Evolutionary conservation across 2,888 invertebrate species (phyloP).

Genomic region (Cataglyphis altisquamis): DNA sequence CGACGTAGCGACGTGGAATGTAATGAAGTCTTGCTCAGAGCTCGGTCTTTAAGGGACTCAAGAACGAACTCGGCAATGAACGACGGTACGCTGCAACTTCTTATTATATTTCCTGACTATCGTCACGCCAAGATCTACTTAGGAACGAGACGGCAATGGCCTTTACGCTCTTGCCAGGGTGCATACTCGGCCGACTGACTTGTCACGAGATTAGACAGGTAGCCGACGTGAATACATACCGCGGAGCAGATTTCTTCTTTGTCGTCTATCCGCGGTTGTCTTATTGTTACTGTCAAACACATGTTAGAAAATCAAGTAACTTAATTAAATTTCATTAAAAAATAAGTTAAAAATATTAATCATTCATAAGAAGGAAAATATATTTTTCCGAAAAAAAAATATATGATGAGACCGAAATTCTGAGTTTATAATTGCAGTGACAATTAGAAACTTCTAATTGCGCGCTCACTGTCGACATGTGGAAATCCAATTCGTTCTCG

Average conservation of each 20-base stretch:
- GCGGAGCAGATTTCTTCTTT: constrained; percentile 16
- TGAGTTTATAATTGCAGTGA: constrained; percentile 14
- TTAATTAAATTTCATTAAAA: background rate
- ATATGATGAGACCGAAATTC: background rate
- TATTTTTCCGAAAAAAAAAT: background rate
- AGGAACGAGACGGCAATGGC: constrained; percentile 40
- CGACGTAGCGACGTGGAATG: constrained; percentile 37
- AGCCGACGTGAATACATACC: constrained; percentile 19
- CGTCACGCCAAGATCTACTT: constrained; percentile 62
- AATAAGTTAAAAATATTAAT: background rate
- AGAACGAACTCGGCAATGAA: constrained; percentile 58
- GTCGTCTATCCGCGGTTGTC: constrained; percentile 5
- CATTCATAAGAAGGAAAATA: background rate
- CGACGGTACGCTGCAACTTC: constrained; percentile 57
- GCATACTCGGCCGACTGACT: constrained; percentile 25
- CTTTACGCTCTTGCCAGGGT: constrained; percentile 36
- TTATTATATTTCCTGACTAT: constrained; percentile 66
- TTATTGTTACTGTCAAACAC: background rate
- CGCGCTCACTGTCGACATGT: background rate
- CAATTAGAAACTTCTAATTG: constrained; percentile 29
- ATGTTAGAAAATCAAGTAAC: background rate
- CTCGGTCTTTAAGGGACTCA: constrained; percentile 62
- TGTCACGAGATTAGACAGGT: constrained; percentile 45
- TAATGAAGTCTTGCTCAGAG: constrained; percentile 53
- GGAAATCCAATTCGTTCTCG: constrained; percentile 1